Base-by-base conservation (phyloP, 1,140 invertebrate species). In the Micrasema longulum region DNA sequence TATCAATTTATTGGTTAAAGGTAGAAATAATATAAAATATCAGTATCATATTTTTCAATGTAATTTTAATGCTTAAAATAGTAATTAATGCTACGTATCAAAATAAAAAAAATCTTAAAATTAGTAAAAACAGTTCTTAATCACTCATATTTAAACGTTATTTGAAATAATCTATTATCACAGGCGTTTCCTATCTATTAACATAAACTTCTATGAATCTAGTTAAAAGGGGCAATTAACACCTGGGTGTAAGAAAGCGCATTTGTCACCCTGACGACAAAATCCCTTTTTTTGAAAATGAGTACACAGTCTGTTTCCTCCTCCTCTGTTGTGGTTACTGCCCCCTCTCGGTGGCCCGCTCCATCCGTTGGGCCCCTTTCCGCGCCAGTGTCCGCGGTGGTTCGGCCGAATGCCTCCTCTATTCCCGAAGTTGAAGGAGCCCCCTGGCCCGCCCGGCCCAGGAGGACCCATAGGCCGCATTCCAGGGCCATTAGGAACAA, bases 221-320 rank as follows among this genome's bases (percentile, higher is more conserved):
- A 52, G 16, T 45, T 57, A 85, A 79, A 78, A 84, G 31, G 87
- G 87, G 76, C 87, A 87, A 81, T 91, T 90, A 12, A 88, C 88
- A 69, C 89, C 89, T 20, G 91, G 91, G 85, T 94, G 92, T 74
- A 93, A 81, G 79, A 91, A 94, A 53, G 90, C 88, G 80, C 93
- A 95, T 75, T 91, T 91, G 67, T 92, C 91, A 16, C 91, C 90
- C 77, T 91, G 87, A 63, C 92, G 83, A 81, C 93, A 95, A 69
- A 88, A 92, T 1, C 92, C 92, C 76, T 88, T 88, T 77, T 91
- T 90, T 77, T 90, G 89, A 77, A 93, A 93, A 77, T 93, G 91
- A 78, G 91, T 89, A 79, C 92, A 95, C 11, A 92, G 78, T 55
- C 83, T 79, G 4, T 80, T 78, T 23, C 83, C 80, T 22, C 87